Percentiles rank a stretch among this genome's conserved stretches.
These are phyloP conservation scores for Ectemnius continuus DNA, from an alignment of 2,888 invertebrate species.

Conservation along the genomic window DNA sequence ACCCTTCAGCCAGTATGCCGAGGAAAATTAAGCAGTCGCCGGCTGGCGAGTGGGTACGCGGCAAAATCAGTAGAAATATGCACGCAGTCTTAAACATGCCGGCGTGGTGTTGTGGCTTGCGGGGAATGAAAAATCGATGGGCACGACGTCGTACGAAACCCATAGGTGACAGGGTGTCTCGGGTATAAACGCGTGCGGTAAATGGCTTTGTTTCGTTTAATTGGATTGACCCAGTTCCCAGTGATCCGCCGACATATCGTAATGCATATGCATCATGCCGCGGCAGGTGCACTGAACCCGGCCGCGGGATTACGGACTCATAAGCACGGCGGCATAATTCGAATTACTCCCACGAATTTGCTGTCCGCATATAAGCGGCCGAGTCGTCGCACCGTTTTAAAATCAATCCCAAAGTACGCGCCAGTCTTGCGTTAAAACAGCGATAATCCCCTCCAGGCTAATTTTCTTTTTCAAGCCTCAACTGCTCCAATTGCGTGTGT, in stretches of 20 bases:
- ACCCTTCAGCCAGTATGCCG: too few relatives aligned
- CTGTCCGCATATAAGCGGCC: too few relatives aligned
- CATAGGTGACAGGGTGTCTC: constrained; percentile 23
- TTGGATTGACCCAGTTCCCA: constrained; percentile 58
- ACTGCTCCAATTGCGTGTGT: too few relatives aligned
- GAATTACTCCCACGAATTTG: too few relatives aligned
- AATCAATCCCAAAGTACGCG: too few relatives aligned
- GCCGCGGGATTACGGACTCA: constrained; percentile 14
- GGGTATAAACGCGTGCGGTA: constrained; percentile 43
- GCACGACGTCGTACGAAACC: constrained; percentile 20
- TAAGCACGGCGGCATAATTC: background rate
- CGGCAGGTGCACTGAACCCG: background rate
- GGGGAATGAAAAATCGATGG: constrained; percentile 55
- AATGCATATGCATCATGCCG: constrained; percentile 50
- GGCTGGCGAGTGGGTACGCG: too few relatives aligned
- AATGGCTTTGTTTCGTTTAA: constrained; percentile 64
- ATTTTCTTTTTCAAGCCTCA: too few relatives aligned
- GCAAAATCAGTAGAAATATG: too few relatives aligned
- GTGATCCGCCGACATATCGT: constrained; percentile 38
- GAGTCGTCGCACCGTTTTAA: background rate
- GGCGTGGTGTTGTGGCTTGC: background rate
- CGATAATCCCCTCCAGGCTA: too few relatives aligned
- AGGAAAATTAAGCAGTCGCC: too few relatives aligned
- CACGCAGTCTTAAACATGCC: too few relatives aligned
- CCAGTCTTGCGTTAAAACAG: too few relatives aligned